A percentile compares a stretch with the other conserved stretches of the same genome.
Conservation (phyloP, 1,140 invertebrate species). For the Andrena cerasifolii region DNA sequence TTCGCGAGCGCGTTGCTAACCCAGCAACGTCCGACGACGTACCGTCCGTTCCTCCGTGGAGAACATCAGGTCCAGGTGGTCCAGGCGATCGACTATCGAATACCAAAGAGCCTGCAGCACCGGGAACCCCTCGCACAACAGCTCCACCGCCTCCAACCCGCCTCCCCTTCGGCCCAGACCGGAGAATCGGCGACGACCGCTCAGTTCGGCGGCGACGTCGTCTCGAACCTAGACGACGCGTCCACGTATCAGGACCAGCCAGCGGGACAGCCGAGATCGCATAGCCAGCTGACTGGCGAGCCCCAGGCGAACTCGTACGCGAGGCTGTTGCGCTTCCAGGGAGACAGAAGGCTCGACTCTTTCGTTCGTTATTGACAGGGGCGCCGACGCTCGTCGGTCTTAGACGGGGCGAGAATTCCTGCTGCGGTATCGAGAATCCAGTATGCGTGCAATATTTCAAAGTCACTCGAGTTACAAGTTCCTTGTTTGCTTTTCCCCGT, state of each 20-base stretch:
- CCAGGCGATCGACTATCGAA: constrained; percentile 74
- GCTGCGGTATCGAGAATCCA: too few relatives aligned
- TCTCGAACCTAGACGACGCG: constrained; percentile 30
- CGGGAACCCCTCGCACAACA: constrained; percentile 63
- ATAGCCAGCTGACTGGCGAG: constrained; percentile 8
- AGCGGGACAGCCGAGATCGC: constrained; percentile 4
- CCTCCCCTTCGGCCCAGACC: constrained; percentile 46
- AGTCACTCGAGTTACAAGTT: too few relatives aligned
- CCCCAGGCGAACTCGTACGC: constrained; percentile 67
- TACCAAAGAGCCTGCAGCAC: constrained; percentile 67
- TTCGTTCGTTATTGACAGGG: constrained; percentile 67
- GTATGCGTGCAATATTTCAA: too few relatives aligned
- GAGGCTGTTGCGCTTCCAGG: constrained; percentile 68
- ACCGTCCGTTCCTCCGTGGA: constrained; percentile 72
- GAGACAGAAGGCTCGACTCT: constrained; percentile 67
- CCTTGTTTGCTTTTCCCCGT: too few relatives aligned
- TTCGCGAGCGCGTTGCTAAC: constrained; percentile 58
- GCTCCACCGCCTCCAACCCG: constrained; percentile 44
- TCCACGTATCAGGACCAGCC: constrained; percentile 27
- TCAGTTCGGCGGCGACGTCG: constrained; percentile 19
- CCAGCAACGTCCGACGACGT: constrained; percentile 77
- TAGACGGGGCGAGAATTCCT: neutral
- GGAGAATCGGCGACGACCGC: constrained; percentile 57
- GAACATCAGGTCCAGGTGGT: constrained; percentile 75
- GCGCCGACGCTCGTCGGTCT: neutral